Conservation (phyloP, 92 coral and sea anemone species). For the Zoanthus solanderi region DNA sequence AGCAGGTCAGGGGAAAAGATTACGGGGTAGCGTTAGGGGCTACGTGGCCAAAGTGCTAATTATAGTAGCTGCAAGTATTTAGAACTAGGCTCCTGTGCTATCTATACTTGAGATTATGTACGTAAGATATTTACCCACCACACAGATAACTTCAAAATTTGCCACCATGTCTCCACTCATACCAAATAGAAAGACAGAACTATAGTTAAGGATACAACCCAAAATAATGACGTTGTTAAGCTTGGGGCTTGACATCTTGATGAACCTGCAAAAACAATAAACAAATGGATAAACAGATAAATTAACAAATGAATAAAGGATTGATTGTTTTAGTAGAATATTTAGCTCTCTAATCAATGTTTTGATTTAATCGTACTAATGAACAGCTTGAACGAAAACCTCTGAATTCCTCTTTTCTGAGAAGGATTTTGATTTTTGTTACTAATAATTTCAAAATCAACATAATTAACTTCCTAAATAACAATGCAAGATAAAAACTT, state of each 20-base stretch:
- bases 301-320: no score
- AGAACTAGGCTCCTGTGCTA: no score
- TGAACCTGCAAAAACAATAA: constrained; percentile 40
- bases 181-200: constrained; percentile 82
- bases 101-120: not conserved
- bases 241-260: constrained; percentile 97
- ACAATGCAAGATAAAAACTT: not conserved
- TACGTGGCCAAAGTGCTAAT: no score
- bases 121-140: constrained; percentile 44
- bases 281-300: no score
- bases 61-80: no score
- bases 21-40: no score
- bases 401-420: not conserved
- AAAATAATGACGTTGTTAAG: constrained; percentile 84
- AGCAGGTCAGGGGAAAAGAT: no score
- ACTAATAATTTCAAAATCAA: no score
- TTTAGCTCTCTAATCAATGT: not conserved
- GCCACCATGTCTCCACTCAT: constrained; percentile 72
- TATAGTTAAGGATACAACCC: constrained; percentile 81
- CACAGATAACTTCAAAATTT: constrained; percentile 74
- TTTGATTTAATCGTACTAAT: not conserved
- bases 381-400: not conserved
- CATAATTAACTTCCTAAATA: not conserved
- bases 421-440: not conserved
- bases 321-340: not conserved